These are phyloP conservation scores for Ophion obscuratus DNA, from an alignment of 2,888 invertebrate species.

Conservation along the genomic window DNA sequence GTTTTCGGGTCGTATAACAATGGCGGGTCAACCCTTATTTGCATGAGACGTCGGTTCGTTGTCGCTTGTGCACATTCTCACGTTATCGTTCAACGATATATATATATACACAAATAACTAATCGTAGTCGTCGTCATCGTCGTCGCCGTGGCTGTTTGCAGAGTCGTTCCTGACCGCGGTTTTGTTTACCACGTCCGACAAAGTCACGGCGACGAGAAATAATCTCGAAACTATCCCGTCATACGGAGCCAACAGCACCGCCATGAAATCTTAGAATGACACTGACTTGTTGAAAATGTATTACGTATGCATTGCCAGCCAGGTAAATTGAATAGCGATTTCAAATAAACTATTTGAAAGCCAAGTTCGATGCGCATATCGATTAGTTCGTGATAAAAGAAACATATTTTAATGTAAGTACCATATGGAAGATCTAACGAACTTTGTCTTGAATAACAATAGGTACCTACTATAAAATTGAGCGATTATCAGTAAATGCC, in stretches of 20 bases:
- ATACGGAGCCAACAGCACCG: background rate
- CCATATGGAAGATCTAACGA: too few species aligned
- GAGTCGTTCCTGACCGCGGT: conserved; percentile 3
- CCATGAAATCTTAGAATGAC: background rate
- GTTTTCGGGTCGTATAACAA: conserved; percentile 69
- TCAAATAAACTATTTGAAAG: too few species aligned
- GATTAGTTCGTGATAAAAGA: too few species aligned
- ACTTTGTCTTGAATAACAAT: too few species aligned
- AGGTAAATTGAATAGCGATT: too few species aligned
- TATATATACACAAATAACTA: background rate
- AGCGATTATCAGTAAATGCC: too few species aligned
- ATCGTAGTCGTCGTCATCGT: conserved; percentile 15
- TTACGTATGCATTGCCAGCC: too few species aligned
- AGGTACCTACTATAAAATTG: too few species aligned
- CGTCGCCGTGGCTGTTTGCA: conserved; percentile 5
- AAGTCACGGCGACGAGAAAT: conserved; percentile 1
- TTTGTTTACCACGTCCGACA: conserved; percentile 4
- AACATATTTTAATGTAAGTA: too few species aligned
- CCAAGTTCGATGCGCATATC: too few species aligned
- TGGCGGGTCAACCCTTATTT: conserved; percentile 68
- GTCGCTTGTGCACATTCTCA: conserved; percentile 22
- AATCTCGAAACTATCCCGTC: background rate
- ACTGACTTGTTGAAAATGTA: background rate
- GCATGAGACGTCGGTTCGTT: conserved; percentile 63
- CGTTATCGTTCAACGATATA: conserved; percentile 28